phyloP scores from a whole-genome alignment of 2,797 vertebrate species.

The Sebastes taczanowskii region DNA sequence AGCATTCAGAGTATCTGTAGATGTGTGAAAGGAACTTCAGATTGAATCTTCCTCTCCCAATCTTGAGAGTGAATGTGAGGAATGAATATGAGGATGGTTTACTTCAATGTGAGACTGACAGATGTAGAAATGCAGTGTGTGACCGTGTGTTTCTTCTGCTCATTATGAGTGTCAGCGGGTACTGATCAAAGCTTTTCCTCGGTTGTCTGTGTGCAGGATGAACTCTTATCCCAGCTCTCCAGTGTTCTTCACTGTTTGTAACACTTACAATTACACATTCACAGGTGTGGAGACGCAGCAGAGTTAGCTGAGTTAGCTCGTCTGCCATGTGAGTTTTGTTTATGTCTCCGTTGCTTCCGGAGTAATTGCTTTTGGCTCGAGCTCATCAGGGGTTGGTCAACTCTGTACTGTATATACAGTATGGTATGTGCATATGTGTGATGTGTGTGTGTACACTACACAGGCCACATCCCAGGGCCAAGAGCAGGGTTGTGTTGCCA shows the following conservation, averaged over 20 bases:
- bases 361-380: not conserved
- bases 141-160: not conserved
- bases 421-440: not conserved
- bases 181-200: not conserved
- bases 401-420: slow-evolving; percentile 41
- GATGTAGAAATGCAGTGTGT: not conserved
- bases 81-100: not conserved
- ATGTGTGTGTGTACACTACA: slow-evolving; percentile 11
- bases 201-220: not conserved
- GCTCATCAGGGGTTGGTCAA: not conserved
- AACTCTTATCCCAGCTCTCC: not conserved
- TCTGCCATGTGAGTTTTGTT: slow-evolving; percentile 23
- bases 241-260: not conserved
- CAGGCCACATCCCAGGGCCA: slow-evolving; percentile 68
- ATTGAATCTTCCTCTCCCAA: not conserved
- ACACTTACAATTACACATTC: not conserved
- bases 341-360: slow-evolving; percentile 1
- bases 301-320: slow-evolving; percentile 1
- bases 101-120: not conserved
- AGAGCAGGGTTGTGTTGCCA: slow-evolving; percentile 83
- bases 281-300: slow-evolving; percentile 9
- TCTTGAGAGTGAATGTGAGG: not conserved
- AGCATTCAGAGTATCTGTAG: not conserved
- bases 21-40: not conserved
- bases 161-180: not conserved